Evolutionary conservation across 1,140 invertebrate genomes (phyloP), one percentile per base, ranked within the genome.

Genomic region (Pentalonia nigronervosa): DNA sequence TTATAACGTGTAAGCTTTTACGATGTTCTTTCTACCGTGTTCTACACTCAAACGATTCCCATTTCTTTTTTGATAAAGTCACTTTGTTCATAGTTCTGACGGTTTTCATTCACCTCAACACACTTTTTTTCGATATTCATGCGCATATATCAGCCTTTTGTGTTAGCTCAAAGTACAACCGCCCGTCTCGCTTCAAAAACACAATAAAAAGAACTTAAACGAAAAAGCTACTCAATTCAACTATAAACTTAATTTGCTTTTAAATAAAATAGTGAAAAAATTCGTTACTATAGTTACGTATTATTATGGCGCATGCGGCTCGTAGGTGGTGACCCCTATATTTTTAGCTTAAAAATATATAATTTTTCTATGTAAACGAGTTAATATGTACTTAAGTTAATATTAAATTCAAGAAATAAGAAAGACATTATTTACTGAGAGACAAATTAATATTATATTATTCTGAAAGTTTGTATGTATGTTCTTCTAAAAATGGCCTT

Each of bases 41-140:
- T 47, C 45, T 17, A 47, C 47, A 20, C 30, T 20, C 41, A 87
- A 87, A 86, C 41, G 25, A 30, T 47, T 47, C 23, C 14, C 60
- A 30, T 86, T 86, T 86, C 1, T 41, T 25, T 41, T 86, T 25
- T 30, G 25, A 86, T 47, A 17, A 47, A 86, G 83, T 41, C 83
- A 45, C 41, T 47, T 47, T 47, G 25, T 47, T 86, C 41, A 17
- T 47, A 47, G 83, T 86, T 86, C 25, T 86, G 41, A 45, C 83
- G 23, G 23, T 47, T 86, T 86, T 47, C 84, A 87, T n/a, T 87
- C 45, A 48, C 84, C 30, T 87, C 45, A 87, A n/a, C 45, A 87
- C 84, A 87, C 23, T 87, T 87, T 17, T 56, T n/a, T 47, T 87
- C 45, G 45, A 47, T 47, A 87, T 87, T 48, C 41, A 47, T n/a